Evolutionary conservation across 2,113 vertebrate species (phyloP).

Genomic region (Numida meleagris): DNA sequence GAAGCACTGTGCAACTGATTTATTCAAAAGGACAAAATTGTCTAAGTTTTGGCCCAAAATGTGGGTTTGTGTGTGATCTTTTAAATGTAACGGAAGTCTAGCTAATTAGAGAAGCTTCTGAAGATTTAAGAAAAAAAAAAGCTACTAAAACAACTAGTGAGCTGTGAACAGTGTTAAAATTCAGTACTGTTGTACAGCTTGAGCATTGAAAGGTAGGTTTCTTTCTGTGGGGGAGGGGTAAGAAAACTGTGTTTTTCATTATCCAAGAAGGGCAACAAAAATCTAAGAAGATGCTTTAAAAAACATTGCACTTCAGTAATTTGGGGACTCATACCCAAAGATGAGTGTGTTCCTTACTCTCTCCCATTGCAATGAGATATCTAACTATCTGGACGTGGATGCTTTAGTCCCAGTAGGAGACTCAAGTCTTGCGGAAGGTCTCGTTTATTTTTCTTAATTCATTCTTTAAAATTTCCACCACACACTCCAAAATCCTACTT

Average conservation of each 20-base stretch:
- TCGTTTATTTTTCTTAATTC: not conserved
- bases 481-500: not conserved
- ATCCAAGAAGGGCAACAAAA: not conserved
- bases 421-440: not conserved
- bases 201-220: not conserved
- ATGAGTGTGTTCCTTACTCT: not conserved
- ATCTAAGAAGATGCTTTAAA: not conserved
- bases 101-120: conserved; percentile 50
- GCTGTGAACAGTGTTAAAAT: conserved; percentile 24
- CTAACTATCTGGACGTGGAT: not conserved
- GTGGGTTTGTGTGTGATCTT: conserved; percentile 40
- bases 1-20: conserved; percentile 4
- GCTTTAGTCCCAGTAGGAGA: not conserved
- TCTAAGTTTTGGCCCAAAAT: conserved; percentile 51
- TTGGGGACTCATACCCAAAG: not conserved
- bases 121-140: not conserved
- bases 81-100: conserved; percentile 58
- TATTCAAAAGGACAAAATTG: conserved; percentile 41
- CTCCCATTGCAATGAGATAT: not conserved
- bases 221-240: not conserved
- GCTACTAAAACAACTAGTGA: not conserved
- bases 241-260: not conserved
- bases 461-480: not conserved
- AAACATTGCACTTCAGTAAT: not conserved
- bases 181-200: not conserved